phyloP scores from a whole-genome alignment of 2,797 vertebrate genomes.

The Phalanger gymnotis region DNA sequence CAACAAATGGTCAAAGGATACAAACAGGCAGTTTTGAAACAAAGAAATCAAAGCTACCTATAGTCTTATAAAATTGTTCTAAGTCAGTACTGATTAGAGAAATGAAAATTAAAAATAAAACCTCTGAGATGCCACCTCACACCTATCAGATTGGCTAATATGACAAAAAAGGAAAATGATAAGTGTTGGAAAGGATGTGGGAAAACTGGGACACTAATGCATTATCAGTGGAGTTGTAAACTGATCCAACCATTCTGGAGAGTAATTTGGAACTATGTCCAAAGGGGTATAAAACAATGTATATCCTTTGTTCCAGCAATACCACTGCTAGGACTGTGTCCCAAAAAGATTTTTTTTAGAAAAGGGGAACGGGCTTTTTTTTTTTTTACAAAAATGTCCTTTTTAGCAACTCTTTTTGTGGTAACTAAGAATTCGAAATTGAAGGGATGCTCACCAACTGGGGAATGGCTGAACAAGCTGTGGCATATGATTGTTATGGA shows the following conservation, averaged over 20 bases:
- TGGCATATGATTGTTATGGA: not conserved
- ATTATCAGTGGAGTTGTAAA: not conserved
- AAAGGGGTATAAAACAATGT: not conserved
- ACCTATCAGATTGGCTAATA: not conserved
- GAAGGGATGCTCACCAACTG: not conserved
- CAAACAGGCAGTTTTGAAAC: no score
- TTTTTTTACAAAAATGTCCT: not conserved
- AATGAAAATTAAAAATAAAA: not conserved
- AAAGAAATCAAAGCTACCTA: no score
- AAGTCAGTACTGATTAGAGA: not conserved
- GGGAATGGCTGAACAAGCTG: not conserved
- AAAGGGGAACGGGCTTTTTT: no score
- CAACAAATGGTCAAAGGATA: no score
- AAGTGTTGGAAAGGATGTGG: not conserved
- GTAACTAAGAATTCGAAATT: not conserved
- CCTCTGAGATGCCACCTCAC: not conserved
- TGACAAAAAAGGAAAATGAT: not conserved
- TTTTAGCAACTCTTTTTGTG: not conserved
- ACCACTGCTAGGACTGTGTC: not conserved
- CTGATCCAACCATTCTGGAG: not conserved
- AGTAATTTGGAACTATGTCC: not conserved
- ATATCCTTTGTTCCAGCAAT: not conserved
- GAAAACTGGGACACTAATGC: not conserved
- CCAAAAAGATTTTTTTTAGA: no score
- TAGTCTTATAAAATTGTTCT: not conserved